A percentile compares a stretch with the other conserved stretches of the same genome.
phyloP scores from a whole-genome alignment of 2,113 vertebrate genomes.

The Chionodraco myersi region DNA sequence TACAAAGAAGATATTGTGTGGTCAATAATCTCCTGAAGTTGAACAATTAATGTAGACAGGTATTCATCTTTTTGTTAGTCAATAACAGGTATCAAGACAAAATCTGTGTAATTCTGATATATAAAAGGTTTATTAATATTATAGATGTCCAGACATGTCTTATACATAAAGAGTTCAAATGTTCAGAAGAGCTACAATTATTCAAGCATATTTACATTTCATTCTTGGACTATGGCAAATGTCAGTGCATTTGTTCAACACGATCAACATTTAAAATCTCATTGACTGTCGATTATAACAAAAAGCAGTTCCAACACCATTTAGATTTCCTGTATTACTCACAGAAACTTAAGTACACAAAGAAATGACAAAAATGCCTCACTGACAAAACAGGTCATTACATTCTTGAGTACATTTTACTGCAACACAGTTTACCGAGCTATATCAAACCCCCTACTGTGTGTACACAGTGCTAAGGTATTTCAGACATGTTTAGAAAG shows the following conservation, averaged over 20 bases:
- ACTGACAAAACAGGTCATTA: slow-evolving; percentile 78
- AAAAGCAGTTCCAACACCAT: slow-evolving; percentile 48
- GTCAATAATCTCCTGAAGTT: background rate
- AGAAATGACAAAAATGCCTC: slow-evolving; percentile 72
- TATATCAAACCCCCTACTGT: slow-evolving; percentile 41
- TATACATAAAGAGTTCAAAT: slow-evolving; percentile 70
- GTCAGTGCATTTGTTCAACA: slow-evolving; percentile 72
- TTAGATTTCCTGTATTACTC: slow-evolving; percentile 50
- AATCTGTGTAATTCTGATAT: slow-evolving; percentile 13
- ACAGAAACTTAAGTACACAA: slow-evolving; percentile 56
- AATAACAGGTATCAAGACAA: background rate
- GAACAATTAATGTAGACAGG: background rate
- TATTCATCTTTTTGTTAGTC: background rate
- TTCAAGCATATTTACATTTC: slow-evolving; percentile 69
- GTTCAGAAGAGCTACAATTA: slow-evolving; percentile 72
- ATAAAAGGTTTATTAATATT: slow-evolving; percentile 78
- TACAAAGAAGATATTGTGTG: background rate
- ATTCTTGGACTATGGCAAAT: slow-evolving; percentile 60
- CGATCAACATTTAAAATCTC: slow-evolving; percentile 65
- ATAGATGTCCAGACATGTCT: slow-evolving; percentile 69
- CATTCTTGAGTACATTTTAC: slow-evolving; percentile 68
- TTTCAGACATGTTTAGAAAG: slow-evolving; percentile 39
- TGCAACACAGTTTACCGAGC: slow-evolving; percentile 56
- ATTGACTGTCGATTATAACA: slow-evolving; percentile 46
- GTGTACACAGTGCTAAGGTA: slow-evolving; percentile 16